Percentiles rank a stretch among this genome's conserved stretches.
Conservation (phyloP, 2,113 vertebrate genomes). For the Caranx melampygus region DNA sequence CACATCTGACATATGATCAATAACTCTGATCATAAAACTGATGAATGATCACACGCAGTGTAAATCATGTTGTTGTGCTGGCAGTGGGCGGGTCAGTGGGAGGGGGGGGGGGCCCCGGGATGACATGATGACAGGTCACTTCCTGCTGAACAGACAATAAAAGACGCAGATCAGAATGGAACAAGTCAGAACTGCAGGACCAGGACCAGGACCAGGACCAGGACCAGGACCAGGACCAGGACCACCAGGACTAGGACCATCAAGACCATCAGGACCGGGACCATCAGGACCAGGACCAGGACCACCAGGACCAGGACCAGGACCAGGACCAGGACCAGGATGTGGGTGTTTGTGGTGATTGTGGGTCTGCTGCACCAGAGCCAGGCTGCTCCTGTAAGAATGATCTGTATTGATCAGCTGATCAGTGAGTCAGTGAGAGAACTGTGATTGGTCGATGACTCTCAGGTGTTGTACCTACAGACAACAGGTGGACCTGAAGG, state of each 20-base stretch:
- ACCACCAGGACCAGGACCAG: not conserved
- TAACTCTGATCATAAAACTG: not conserved
- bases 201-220: constrained; percentile 4
- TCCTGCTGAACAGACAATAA: constrained; percentile 47
- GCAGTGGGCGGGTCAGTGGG: constrained; percentile 13
- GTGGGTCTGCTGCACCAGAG: constrained; percentile 31
- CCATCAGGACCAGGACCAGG: not conserved
- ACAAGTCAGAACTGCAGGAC: not conserved
- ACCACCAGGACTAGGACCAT: not conserved
- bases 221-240: not conserved
- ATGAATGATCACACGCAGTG: not conserved
- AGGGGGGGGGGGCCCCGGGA: constrained; percentile 15
- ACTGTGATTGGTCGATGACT: not conserved
- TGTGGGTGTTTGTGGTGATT: constrained; percentile 44
- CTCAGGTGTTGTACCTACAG: not conserved
- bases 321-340: not conserved
- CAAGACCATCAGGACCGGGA: not conserved
- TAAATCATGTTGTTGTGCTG: constrained; percentile 26
- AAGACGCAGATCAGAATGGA: not conserved
- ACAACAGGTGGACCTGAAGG: not conserved
- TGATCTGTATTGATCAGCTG: not conserved
- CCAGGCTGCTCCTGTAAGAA: constrained; percentile 37
- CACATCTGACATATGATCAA: too few relatives aligned
- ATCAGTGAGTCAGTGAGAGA: not conserved
- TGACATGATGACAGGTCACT: constrained; percentile 21